These are phyloP conservation scores for Stenurella melanura DNA, from an alignment of 2,888 invertebrate species.

Conservation along the genomic window DNA sequence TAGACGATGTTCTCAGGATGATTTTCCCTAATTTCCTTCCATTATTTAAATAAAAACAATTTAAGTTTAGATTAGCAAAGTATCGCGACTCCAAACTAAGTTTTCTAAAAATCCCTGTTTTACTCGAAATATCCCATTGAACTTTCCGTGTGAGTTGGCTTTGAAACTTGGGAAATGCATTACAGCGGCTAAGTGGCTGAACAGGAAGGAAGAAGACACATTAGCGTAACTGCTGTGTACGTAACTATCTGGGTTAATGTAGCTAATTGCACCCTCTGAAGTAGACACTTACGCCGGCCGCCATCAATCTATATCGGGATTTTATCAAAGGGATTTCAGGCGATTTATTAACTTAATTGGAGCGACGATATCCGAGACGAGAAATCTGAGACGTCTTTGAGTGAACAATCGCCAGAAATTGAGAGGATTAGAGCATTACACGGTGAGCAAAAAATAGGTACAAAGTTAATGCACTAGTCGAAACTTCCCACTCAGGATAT, in stretches of 20 bases:
- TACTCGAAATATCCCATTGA: slow-evolving; percentile 11
- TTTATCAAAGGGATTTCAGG: slow-evolving; percentile 39
- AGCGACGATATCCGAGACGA: slow-evolving; percentile 31
- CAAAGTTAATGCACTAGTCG: too few species aligned
- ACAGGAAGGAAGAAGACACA: slow-evolving; percentile 44
- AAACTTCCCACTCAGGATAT: too few species aligned
- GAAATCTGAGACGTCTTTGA: slow-evolving; percentile 8
- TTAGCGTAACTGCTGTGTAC: slow-evolving; percentile 24
- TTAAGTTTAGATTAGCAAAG: background rate
- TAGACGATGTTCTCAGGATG: too few species aligned
- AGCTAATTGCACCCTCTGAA: slow-evolving; percentile 41
- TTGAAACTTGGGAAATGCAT: slow-evolving; percentile 42
- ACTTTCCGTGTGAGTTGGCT: slow-evolving; percentile 15
- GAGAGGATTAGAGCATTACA: background rate
- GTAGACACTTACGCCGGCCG: slow-evolving; percentile 31
- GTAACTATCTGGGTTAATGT: slow-evolving; percentile 38
- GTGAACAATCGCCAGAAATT: slow-evolving; percentile 19
- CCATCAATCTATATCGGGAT: slow-evolving; percentile 37
- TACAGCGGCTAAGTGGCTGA: slow-evolving; percentile 33
- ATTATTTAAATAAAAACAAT: background rate
- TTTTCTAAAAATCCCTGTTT: background rate
- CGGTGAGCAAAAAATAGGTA: background rate
- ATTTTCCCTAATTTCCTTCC: background rate
- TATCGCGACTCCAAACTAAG: background rate
- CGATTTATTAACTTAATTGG: slow-evolving; percentile 40